These are phyloP conservation scores for Phalacrocorax pelagicus DNA, from an alignment of 2,113 vertebrate genomes.

Conservation along the genomic window DNA sequence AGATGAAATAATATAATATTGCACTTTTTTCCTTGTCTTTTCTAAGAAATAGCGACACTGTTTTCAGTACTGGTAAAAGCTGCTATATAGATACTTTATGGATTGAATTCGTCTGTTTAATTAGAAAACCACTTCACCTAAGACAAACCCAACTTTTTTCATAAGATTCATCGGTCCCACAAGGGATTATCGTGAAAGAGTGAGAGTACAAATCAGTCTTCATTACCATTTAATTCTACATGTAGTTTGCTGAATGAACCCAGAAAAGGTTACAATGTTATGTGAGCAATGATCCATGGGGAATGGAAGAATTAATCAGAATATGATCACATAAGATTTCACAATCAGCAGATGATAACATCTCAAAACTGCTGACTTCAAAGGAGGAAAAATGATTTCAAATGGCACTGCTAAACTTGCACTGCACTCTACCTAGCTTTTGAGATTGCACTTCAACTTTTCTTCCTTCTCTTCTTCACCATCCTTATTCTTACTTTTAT, in stretches of 20 bases:
- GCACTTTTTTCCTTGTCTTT: not conserved
- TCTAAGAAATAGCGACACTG: not conserved
- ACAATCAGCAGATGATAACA: not conserved
- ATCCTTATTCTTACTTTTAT: not conserved
- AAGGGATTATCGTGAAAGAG: not conserved
- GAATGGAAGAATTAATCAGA: slow-evolving; percentile 6
- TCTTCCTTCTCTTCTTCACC: not conserved
- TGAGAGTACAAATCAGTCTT: not conserved
- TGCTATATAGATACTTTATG: not conserved
- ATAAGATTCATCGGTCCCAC: not conserved
- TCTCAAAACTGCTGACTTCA: not conserved
- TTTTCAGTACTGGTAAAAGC: not conserved
- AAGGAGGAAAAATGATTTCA: not conserved
- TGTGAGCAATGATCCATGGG: not conserved
- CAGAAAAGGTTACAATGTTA: not conserved
- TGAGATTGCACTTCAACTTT: not conserved
- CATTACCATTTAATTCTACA: not conserved
- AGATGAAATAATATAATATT: not conserved
- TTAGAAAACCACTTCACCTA: not conserved
- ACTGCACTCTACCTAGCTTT: not conserved
- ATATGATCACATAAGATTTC: not conserved
- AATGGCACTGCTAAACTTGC: not conserved
- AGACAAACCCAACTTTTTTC: not conserved
- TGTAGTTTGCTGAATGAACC: not conserved
- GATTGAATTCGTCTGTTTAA: not conserved